Percentiles rank a stretch among this genome's conserved stretches.
phyloP scores from a whole-genome alignment of 2,797 vertebrate species.

The Pagetopsis macropterus region DNA sequence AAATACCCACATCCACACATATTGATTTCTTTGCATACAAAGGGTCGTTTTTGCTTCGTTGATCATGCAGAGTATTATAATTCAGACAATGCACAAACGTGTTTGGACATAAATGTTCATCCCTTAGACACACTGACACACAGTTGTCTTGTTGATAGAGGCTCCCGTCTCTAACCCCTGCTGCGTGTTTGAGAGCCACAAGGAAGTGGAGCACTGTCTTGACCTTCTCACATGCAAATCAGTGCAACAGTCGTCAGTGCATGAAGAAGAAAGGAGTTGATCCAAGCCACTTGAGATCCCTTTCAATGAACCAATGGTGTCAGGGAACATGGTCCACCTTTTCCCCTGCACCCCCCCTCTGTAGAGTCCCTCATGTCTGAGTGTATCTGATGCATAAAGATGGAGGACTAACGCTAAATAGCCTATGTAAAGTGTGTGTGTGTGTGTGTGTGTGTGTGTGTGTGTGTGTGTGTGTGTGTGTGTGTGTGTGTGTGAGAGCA shows the following conservation, averaged over 20 bases:
- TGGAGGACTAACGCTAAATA: slow-evolving; percentile 12
- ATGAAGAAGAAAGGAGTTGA: slow-evolving; percentile 35
- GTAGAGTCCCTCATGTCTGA: neutral
- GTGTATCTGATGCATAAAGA: slow-evolving; percentile 5
- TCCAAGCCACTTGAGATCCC: slow-evolving; percentile 38
- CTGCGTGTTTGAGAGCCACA: slow-evolving; percentile 12
- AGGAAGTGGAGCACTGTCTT: slow-evolving; percentile 16
- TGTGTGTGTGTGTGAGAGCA: slow-evolving; percentile 31
- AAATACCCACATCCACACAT: neutral
- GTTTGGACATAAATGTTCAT: neutral
- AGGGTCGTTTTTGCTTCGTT: neutral
- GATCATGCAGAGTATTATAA: neutral
- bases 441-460: slow-evolving; percentile 9
- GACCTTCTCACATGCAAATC: slow-evolving; percentile 65
- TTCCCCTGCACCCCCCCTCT: neutral
- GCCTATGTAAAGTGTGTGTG: slow-evolving; percentile 11
- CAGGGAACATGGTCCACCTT: slow-evolving; percentile 18
- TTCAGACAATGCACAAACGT: neutral
- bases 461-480: neutral
- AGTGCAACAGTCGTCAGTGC: slow-evolving; percentile 1
- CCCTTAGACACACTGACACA: neutral
- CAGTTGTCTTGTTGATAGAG: neutral
- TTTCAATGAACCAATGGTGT: slow-evolving; percentile 31
- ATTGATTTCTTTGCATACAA: neutral
- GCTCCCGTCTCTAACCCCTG: neutral